Base-by-base conservation (phyloP, 2,113 vertebrate species). In the Phrynosoma platyrhinos region DNA sequence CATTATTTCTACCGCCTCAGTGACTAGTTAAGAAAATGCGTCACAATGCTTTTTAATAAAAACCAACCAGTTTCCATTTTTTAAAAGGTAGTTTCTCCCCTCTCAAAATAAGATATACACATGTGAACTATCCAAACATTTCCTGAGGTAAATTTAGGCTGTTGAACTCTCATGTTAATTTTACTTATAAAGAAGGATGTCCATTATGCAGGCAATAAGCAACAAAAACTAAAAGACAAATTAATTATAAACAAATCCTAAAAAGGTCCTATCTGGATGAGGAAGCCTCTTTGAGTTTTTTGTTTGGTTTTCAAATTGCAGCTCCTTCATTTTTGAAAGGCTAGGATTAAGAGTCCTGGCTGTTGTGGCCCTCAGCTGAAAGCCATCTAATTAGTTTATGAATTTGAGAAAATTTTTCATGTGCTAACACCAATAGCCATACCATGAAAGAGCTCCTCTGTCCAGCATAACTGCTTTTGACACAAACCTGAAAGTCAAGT, bases 251-350 rank as follows among this genome's bases (percentile, higher is more conserved):
- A 40, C 13, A 52, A 10, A 52, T 42, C 53, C 40, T 77, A 58
- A 32, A 42, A 53, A 23, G 69, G 27, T 32, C 72, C n/a, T 53
- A 47, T 82, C 52, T 72, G 13, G 66, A 40, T 21, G 75, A 79
- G 20, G 18, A 66, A 66, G 12, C 6, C 6, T n/a, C 20, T 58
- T 4, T 76, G 68, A 55, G 52, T n/a, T 74, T 52, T 21, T 72
- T 30, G 62, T 87, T 75, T 75, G 40, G 13, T 52, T n/a, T 47
- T 47, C 16, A 81, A 52, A 14, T 40, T 32, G n/a, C 14, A 32
- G 40, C 64, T 72, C 30, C 40, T 47, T 64, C n/a, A 53, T n/a
- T 79, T 42, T 52, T 52, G 52, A 79, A 88, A 89, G 84, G 71
- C 40, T 64, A 81, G 27, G 9, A 30, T 80, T 52, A 80, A 87